These are phyloP conservation scores for Busseola fusca DNA, from an alignment of 2,888 invertebrate genomes.

Conservation along the genomic window DNA sequence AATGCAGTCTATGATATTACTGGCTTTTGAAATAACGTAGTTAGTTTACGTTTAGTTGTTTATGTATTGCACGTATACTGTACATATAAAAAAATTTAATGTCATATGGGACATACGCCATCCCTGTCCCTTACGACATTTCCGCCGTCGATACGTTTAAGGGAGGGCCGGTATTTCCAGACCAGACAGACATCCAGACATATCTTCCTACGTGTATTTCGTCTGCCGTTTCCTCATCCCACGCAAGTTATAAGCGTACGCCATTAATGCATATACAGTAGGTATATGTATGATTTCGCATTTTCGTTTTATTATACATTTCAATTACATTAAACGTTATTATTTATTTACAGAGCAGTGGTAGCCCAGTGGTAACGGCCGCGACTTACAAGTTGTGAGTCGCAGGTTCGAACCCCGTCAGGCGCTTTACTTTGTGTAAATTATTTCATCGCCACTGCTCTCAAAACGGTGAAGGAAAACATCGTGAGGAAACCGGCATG, in stretches of 20 bases:
- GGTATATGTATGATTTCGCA: too few relatives aligned
- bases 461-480: too few relatives aligned
- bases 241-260: conserved; percentile 20
- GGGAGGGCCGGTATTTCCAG: background rate
- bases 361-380: too few relatives aligned
- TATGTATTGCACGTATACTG: background rate
- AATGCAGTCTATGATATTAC: background rate
- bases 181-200: background rate
- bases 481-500: too few relatives aligned
- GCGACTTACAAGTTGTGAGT: too few relatives aligned
- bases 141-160: background rate
- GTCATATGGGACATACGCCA: background rate
- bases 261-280: conserved; percentile 10
- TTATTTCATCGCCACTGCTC: too few relatives aligned
- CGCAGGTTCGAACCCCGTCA: too few relatives aligned
- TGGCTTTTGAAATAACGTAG: background rate
- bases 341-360: too few relatives aligned
- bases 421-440: too few relatives aligned
- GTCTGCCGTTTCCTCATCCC: conserved; percentile 10
- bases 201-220: background rate
- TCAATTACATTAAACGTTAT: too few relatives aligned
- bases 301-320: too few relatives aligned
- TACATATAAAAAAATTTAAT: background rate
- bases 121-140: background rate
- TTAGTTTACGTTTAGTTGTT: background rate